Conservation (phyloP, 2,113 vertebrate species). For the Trogon melanurus region DNA sequence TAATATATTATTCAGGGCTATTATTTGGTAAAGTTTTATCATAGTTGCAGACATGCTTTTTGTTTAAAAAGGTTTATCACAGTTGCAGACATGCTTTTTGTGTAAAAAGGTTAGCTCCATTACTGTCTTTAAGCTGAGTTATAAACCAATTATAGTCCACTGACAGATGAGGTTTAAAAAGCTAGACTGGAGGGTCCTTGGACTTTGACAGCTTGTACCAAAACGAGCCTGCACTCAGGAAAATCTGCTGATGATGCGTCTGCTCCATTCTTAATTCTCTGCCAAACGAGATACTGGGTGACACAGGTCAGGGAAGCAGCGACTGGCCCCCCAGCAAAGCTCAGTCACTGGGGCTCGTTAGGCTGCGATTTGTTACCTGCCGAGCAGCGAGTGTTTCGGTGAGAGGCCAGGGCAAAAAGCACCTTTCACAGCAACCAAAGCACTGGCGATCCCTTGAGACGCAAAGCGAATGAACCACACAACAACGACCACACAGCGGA, state of each 20-base stretch:
- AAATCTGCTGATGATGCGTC: slow-evolving; percentile 76
- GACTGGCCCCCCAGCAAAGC: neutral
- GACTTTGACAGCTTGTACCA: slow-evolving; percentile 65
- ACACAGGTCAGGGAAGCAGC: slow-evolving; percentile 42
- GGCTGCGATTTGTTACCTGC: neutral
- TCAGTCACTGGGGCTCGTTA: neutral
- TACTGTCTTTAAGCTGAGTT: slow-evolving; percentile 43
- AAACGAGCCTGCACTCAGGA: slow-evolving; percentile 29
- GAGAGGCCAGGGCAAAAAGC: neutral
- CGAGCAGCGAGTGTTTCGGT: neutral
- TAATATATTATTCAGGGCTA: neutral
- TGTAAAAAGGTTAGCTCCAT: neutral
- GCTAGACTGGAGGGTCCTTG: slow-evolving; percentile 58
- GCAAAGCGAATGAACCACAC: neutral
- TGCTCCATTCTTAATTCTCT: slow-evolving; percentile 51
- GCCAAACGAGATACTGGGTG: slow-evolving; percentile 53
- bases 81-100: neutral
- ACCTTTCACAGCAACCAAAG: neutral
- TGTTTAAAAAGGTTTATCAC: neutral
- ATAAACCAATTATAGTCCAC: neutral
- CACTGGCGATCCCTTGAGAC: neutral
- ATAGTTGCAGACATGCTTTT: neutral
- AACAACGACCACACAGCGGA: neutral
- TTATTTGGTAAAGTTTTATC: neutral
- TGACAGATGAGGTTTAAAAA: slow-evolving; percentile 45